Percentiles rank a stretch among this genome's conserved stretches.
Evolutionary conservation across 2,888 invertebrate genomes (phyloP).

Genomic region (Apamea anceps): DNA sequence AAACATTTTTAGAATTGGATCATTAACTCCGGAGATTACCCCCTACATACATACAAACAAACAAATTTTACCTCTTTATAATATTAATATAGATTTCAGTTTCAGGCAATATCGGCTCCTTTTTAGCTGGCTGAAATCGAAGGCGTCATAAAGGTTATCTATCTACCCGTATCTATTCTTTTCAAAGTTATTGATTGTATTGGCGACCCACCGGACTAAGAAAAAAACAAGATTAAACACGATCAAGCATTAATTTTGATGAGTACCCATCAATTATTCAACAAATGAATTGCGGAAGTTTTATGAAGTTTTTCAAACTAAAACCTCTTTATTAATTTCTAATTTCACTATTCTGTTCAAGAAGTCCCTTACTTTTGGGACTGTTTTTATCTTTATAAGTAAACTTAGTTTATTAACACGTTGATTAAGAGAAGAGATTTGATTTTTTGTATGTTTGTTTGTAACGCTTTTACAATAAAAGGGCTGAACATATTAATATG

Average conservation of each 20-base stretch:
- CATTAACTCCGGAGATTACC: too few relatives aligned
- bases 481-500: too few relatives aligned
- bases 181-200: background rate
- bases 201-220: background rate
- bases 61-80: too few relatives aligned
- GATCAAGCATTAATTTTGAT: slow-evolving; percentile 7
- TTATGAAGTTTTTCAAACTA: slow-evolving; percentile 16
- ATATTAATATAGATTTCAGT: background rate
- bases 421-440: too few relatives aligned
- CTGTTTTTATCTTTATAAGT: background rate
- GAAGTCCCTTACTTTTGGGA: background rate
- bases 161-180: background rate
- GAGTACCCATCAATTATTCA: background rate
- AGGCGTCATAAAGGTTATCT: background rate
- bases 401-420: too few relatives aligned
- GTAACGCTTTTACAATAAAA: too few relatives aligned
- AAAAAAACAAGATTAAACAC: background rate
- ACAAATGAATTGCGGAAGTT: slow-evolving; percentile 13
- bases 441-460: too few relatives aligned
- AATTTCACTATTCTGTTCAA: background rate
- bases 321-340: slow-evolving; percentile 17
- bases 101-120: background rate
- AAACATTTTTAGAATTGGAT: too few relatives aligned
- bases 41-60: too few relatives aligned
- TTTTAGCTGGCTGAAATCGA: background rate